Base-by-base conservation (phyloP, 1,140 invertebrate genomes). In the Zaprionus vittiger region DNA sequence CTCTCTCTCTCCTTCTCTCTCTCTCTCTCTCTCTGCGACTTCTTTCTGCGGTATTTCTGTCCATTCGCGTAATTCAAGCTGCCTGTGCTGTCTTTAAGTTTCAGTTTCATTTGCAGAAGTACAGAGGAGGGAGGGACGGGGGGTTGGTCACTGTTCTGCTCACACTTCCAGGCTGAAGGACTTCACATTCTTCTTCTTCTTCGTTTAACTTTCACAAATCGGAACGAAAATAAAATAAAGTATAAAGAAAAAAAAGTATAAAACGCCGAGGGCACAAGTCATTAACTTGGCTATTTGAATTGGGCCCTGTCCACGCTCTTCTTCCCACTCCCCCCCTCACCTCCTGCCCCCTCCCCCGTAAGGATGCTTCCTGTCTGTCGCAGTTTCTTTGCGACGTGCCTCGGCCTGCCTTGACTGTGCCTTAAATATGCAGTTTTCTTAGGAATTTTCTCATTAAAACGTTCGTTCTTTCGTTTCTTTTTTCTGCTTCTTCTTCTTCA, bases 261-360 rank as follows among this genome's bases (percentile, higher is more conserved):
- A 89, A 89, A 84, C 69, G 76, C 85, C 78, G 70, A 57, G 44
- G 78, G 85, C 86, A 73, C 68, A 83, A 91, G 86, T 90, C 85
- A 90, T 90, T 90, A 90, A 85, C 79, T 85, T 90, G 86, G 79
- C 86, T 90, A 91, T 90, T 91, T 91, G 86, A 82, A 81, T 90
- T 68, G 75, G 75, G 54, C 63, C 59, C 38, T 41, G 38, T n/a
- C 41, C 41, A n/a, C n/a, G n/a, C 41, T n/a, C 41, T 1, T 5
- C 38, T 15, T 6, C 5, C 52, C 63, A 38, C 61, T 52, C 54
- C 41, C 37, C 20, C 31, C 55, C n/a, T 22, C 59, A 28, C 61
- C 62, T 61, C 38, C 3, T 17, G 11, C 20, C 9, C 31, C 7
- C 5, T 20, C 11, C 31, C 31, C 2, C 1, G 7, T 17, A 37